These are phyloP conservation scores for Sebastiscus albofasciatus DNA, from an alignment of 2,797 vertebrate species.

Conservation along the genomic window DNA sequence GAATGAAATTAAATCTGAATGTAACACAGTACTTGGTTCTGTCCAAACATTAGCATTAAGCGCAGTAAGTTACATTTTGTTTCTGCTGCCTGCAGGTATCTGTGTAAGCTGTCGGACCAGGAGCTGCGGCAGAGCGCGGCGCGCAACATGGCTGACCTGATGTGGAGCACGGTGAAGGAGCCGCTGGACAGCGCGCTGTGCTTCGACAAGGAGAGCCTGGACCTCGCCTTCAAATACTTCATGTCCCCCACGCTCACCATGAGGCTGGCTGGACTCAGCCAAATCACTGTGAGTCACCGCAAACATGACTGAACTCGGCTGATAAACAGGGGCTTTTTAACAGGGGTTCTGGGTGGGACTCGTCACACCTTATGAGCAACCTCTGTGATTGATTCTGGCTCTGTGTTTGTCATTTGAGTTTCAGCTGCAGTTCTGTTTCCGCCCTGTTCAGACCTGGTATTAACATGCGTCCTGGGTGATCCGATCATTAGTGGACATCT, in stretches of 20 bases:
- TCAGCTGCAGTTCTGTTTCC: not conserved
- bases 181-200: constrained; percentile 96
- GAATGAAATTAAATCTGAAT: not conserved
- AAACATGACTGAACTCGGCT: not conserved
- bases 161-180: constrained; percentile 99
- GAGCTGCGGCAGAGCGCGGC: constrained; percentile 97
- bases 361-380: not conserved
- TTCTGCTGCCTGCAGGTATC: constrained; percentile 84
- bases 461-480: no score
- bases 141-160: constrained; percentile 98
- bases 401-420: not conserved
- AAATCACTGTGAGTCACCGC: constrained; percentile 92
- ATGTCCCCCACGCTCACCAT: constrained; percentile 99
- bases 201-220: constrained; percentile 98
- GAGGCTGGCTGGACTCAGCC: constrained; percentile 97
- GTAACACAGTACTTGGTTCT: no score
- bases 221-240: constrained; percentile 99
- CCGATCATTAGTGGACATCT: no score
- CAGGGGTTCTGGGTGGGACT: not conserved
- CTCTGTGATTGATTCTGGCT: not conserved
- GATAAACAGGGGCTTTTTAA: not conserved
- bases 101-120: constrained; percentile 98
- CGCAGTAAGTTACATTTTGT: not conserved
- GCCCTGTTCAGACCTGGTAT: no score
- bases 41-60: not conserved